Conservation (phyloP, 2,888 invertebrate genomes). For the Barypeithes pellucidus region DNA sequence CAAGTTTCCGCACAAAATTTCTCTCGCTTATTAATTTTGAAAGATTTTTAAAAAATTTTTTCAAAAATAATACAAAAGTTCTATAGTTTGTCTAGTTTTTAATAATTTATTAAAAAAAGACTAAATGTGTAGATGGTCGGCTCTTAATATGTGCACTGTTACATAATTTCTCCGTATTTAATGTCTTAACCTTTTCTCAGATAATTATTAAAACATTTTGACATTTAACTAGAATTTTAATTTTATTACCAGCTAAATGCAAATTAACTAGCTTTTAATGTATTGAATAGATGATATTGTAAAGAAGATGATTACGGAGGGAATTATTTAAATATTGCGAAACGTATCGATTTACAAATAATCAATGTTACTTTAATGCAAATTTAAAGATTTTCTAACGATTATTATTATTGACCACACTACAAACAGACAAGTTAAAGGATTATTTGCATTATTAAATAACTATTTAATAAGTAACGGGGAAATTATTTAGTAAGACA, state of each 20-base stretch:
- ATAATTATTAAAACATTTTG: conserved; percentile 11
- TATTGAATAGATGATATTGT: background rate
- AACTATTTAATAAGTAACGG: background rate
- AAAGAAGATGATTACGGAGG: conserved; percentile 12
- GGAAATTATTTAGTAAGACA: background rate
- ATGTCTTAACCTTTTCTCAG: conserved; percentile 3
- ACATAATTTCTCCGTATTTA: conserved; percentile 6
- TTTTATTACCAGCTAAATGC: background rate
- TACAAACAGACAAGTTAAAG: background rate
- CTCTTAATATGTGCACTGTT: background rate
- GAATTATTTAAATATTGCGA: conserved; percentile 41
- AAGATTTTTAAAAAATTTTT: no score
- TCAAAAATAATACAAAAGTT: no score
- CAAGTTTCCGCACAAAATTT: no score
- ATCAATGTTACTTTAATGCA: conserved; percentile 37
- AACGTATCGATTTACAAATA: conserved; percentile 37
- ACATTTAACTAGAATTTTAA: conserved; percentile 15
- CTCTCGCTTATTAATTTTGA: no score
- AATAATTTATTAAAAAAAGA: no score
- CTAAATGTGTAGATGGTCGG: no score
- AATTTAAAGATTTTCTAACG: conserved; percentile 42
- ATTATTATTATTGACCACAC: conserved; percentile 1
- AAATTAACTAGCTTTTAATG: conserved; percentile 16
- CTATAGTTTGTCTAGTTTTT: no score
- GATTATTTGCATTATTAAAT: conserved; percentile 1